Evolutionary conservation across 2,113 vertebrate species (phyloP), one percentile per base, ranked within the genome.

Genomic region (Limnothrissa miodon): DNA sequence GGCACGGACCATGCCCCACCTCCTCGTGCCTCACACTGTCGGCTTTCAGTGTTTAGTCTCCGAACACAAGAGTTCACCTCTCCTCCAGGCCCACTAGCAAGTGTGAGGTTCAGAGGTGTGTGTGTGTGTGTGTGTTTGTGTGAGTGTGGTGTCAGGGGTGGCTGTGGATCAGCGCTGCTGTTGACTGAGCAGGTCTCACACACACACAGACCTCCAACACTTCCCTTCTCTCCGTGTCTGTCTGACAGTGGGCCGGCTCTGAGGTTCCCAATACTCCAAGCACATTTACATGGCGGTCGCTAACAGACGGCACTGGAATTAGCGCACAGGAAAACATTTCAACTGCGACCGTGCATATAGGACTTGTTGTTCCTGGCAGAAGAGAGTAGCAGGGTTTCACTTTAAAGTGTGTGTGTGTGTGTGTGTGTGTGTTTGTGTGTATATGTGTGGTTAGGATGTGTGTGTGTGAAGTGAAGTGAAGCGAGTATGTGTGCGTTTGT

Each of bases 1-100:
- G 66, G 66, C 66, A 74, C 13, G 66, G 29, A 74, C 66, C 29
- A 13, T 39, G 33, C 81, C 87, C 82, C 48, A 6, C 83, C 5
- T 44, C 79, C 78, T 70, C 81, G 85, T 80, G 82, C 70, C 51
- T 85, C 78, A 83, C 36, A 84, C 78, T 83, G 48, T 85, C 56
- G 33, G 83, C 78, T 59, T 36, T 59, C 45, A 85, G 45, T 80
- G 82, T 90, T 88, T 89, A 82, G 87, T 80, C 84, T 83, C 84
- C 39, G 81, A 80, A 82, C 78, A 74, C 45, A 33, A 42, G 66
- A 82, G 87, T 86, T 89, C 82, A 84, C 78, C 78, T 78, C 82
- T 25, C 85, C 82, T 85, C 84, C 84, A 87, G 90, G 84, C 81
- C 80, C 39, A 80, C 83, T 42, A 79, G 78, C 39, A 70, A 83